A percentile compares a stretch with the other conserved stretches of the same genome.
These are phyloP conservation scores for Macrotus californicus DNA, from an alignment of 2,113 vertebrate species.

Conservation along the genomic window DNA sequence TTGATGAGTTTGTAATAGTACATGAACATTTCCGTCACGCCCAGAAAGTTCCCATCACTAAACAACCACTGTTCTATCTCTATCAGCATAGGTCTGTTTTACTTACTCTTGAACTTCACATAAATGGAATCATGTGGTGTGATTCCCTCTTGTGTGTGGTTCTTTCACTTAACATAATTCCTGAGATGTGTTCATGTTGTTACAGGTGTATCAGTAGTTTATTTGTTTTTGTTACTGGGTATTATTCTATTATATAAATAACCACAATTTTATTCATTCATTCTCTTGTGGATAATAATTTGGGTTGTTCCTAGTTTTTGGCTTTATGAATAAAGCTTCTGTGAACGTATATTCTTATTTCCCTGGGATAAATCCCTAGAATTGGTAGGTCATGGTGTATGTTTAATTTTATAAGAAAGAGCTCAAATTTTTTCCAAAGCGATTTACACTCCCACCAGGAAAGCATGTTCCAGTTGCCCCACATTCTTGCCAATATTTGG, in stretches of 20 bases:
- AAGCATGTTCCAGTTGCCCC: background rate
- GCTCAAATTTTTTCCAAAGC: background rate
- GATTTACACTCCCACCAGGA: background rate
- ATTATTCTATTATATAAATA: background rate
- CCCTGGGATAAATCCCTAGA: background rate
- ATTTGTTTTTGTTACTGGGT: background rate
- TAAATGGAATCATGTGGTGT: background rate
- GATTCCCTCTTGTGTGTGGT: background rate
- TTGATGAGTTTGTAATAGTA: background rate
- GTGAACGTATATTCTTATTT: background rate
- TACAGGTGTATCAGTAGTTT: background rate
- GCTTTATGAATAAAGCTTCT: background rate
- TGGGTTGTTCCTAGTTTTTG: background rate
- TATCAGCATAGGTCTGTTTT: background rate
- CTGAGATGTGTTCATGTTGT: background rate
- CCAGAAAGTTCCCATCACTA: background rate
- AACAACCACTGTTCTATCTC: background rate
- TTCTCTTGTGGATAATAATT: background rate
- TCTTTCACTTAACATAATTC: background rate
- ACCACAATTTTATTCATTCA: background rate
- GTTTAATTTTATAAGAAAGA: background rate
- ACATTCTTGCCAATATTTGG: background rate
- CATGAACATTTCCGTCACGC: background rate
- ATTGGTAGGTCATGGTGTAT: background rate
- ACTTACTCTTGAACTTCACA: background rate